Base-by-base conservation (phyloP, 2,888 invertebrate species). In the Drosophila peninsularis region DNA sequence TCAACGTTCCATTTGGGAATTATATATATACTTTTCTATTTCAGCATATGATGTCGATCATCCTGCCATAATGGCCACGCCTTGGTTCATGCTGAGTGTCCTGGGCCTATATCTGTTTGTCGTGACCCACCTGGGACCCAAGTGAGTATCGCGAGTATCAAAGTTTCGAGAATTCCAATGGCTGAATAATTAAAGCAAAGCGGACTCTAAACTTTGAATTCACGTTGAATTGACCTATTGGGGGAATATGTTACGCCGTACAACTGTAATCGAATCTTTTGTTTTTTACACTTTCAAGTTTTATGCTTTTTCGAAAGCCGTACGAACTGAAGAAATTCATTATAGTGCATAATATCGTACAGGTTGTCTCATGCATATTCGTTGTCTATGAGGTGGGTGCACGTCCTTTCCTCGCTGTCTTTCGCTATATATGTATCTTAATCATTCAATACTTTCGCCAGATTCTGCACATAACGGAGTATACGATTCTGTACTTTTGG, bases 271-370 rank as follows among this genome's bases (percentile, higher is more conserved):
- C 6, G 27, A 50, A 54, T 10, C 27, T 54, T 37, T 58, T n/a
- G 4, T 17, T 21, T 53, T 47, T 27, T 55, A 11, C 58, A 5
- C 4, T 76, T 71, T 10, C 21, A 62, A 92, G 92, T n/a, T 83
- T 81, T 79, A 98, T 98, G 97, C 93, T 93, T 85, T 92, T 94
- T 79, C 94, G 95, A 57, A 93, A 94, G 71, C 94, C 98, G 0
- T 95, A 94, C 88, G 92, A 95, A 13, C 91, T 97, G 34, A 94
- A 94, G 75, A 93, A 91, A 3, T 90, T 95, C 36, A 95, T 98
- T 75, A 94, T 95, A 66, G 93, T 94, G 81, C 98, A 98, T 93
- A 98, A 98, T 91, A 92, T 96, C n/a, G 90, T 95, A 53, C 97
- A 98, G 94, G 96, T 98, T 11, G 10, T 87, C 6, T 66, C 82